Conservation (phyloP, 2,797 vertebrate genomes). For the Sarcoramphus papa region DNA sequence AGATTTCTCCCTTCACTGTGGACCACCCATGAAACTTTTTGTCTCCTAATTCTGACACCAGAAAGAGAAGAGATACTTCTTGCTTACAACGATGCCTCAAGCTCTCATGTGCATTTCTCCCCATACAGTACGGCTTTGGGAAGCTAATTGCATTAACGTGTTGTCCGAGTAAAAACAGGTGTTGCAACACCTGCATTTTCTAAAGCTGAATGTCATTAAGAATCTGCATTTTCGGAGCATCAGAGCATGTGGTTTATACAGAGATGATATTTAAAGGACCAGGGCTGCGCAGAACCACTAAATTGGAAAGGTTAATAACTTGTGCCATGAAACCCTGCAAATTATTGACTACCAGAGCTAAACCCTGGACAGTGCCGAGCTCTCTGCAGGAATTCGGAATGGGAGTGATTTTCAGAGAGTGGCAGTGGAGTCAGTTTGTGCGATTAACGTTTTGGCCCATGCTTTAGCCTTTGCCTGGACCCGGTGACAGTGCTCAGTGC, state of each 20-base stretch:
- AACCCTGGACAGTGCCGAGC: neutral
- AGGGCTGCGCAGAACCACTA: neutral
- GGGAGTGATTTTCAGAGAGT: neutral
- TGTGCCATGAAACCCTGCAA: neutral
- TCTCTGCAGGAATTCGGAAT: neutral
- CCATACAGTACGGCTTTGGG: neutral
- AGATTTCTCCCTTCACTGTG: neutral
- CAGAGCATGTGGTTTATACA: neutral
- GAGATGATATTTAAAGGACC: neutral
- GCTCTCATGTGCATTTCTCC: neutral
- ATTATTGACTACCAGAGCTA: neutral
- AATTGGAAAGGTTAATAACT: neutral
- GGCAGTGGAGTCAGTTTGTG: neutral
- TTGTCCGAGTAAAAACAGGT: constrained; percentile 53
- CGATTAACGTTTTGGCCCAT: neutral
- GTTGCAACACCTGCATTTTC: constrained; percentile 68
- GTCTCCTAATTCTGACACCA: constrained; percentile 60
- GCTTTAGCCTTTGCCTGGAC: neutral
- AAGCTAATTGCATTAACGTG: constrained; percentile 62
- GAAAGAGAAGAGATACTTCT: constrained; percentile 60
- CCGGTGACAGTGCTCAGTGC: rapidly evolving
- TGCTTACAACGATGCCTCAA: constrained; percentile 34
- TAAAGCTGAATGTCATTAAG: constrained; percentile 44
- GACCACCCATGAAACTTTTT: constrained; percentile 76
- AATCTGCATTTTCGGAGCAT: neutral